Base-by-base conservation (phyloP, 2,113 vertebrate species). In the Shinisaurus crocodilurus region DNA sequence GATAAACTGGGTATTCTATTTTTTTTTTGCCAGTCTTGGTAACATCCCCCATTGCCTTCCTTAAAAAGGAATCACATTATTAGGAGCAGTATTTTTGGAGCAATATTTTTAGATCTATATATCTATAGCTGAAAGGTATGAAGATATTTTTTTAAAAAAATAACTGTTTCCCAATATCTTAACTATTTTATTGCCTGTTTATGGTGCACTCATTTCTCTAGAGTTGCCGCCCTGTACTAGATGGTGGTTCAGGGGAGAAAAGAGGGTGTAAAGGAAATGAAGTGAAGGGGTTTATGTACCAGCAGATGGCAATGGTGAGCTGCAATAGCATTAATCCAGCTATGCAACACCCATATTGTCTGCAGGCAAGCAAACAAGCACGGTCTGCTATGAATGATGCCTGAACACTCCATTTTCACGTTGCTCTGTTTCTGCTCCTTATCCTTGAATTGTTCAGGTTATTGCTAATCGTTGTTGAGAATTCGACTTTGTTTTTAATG, bases 241-340 rank as follows among this genome's bases (percentile, higher is more conserved):
- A 96, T 90, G 89, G n/a, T 65, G 95, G 76, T 95, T 96, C 80
- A 90, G 91, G 5, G 12, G 9, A 54, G 9, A 92, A 63, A 23
- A 63, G 60, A 63, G 43, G 4, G 45, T 20, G 37, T 12, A 79
- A 48, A 67, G 92, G 67, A 37, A 77, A 77, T 25, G 9, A 82
- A 90, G 95, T 94, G 93, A 87, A 97, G 93, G 96, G 85, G 87
- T 94, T 92, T 93, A 80, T 92, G 95, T 93, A 95, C 97, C 97
- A 97, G 96, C 90, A 98, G 97, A 95, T 98, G 97, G 97, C 97
- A 98, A 96, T 97, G 93, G 96, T 94, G 97, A 95, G 97, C 97
- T 97, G 93, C 95, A 96, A 93, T 94, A 95, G 60, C 60, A 72
- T 89, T 93, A 93, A 90, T 48, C 67, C 85, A 65, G 83, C 40